A percentile compares a stretch with the other conserved stretches of the same genome.
These are phyloP conservation scores for Psittacula derbiana DNA, from an alignment of 2,797 vertebrate genomes.

Conservation along the genomic window DNA sequence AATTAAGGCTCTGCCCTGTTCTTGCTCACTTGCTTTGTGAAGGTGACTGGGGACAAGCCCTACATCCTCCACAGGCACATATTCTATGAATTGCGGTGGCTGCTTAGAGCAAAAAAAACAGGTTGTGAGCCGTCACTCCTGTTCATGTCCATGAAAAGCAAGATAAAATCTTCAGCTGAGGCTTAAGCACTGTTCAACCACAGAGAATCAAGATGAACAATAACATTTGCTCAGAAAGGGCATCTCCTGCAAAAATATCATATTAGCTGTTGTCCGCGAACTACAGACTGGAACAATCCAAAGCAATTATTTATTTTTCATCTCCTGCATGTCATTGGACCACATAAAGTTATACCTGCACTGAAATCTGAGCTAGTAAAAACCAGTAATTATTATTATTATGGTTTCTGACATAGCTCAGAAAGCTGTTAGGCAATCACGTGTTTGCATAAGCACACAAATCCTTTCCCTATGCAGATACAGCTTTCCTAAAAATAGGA, in stretches of 20 bases:
- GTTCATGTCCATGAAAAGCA: neutral
- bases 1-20: neutral
- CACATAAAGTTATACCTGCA: neutral
- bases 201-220: fast-evolving
- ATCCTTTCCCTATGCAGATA: neutral
- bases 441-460: neutral
- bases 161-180: neutral
- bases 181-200: neutral
- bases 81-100: neutral
- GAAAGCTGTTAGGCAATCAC: neutral
- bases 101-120: fast-evolving
- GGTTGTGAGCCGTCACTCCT: neutral
- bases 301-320: neutral
- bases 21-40: neutral
- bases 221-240: neutral
- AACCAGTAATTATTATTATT: neutral
- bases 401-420: neutral
- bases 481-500: neutral
- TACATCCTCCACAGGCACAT: neutral
- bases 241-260: neutral
- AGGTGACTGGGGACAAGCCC: neutral
- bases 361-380: neutral
- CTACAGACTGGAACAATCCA: neutral
- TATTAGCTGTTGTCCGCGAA: neutral
- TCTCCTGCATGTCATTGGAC: neutral